These are phyloP conservation scores for Eriosoma lanigerum DNA, from an alignment of 1,140 invertebrate species.

Conservation along the genomic window DNA sequence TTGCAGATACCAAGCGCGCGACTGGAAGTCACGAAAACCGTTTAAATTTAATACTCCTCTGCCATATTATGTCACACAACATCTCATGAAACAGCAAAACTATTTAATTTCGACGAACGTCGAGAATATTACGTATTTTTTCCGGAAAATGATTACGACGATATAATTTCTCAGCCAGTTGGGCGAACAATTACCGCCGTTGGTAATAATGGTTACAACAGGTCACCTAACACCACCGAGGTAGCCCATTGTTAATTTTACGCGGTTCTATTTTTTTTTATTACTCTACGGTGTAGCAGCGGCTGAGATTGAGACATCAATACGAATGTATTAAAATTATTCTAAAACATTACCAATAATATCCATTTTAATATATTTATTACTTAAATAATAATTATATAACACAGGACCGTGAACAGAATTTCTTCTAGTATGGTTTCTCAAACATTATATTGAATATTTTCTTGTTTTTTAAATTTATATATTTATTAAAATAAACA, in stretches of 20 bases:
- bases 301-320: too few relatives aligned
- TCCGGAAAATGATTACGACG: slow-evolving; percentile 21
- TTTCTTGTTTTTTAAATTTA: too few relatives aligned
- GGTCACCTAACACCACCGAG: too few relatives aligned
- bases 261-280: neutral
- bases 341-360: too few relatives aligned
- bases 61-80: neutral
- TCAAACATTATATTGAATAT: too few relatives aligned
- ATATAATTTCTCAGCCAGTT: slow-evolving; percentile 2
- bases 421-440: too few relatives aligned
- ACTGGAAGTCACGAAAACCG: neutral
- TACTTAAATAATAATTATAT: too few relatives aligned
- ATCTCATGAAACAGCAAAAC: neutral
- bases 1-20: neutral
- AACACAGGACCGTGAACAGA: too few relatives aligned
- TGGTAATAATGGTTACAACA: too few relatives aligned
- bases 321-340: too few relatives aligned
- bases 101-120: slow-evolving; percentile 37
- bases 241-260: neutral
- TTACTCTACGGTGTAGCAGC: neutral
- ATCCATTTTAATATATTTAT: too few relatives aligned
- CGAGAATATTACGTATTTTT: slow-evolving; percentile 3
- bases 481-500: too few relatives aligned
- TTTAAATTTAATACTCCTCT: slow-evolving; percentile 47
- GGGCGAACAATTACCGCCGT: slow-evolving; percentile 33